Evolutionary conservation across 2,797 vertebrate genomes (phyloP).

Genomic region (Pipistrellus nathusii): DNA sequence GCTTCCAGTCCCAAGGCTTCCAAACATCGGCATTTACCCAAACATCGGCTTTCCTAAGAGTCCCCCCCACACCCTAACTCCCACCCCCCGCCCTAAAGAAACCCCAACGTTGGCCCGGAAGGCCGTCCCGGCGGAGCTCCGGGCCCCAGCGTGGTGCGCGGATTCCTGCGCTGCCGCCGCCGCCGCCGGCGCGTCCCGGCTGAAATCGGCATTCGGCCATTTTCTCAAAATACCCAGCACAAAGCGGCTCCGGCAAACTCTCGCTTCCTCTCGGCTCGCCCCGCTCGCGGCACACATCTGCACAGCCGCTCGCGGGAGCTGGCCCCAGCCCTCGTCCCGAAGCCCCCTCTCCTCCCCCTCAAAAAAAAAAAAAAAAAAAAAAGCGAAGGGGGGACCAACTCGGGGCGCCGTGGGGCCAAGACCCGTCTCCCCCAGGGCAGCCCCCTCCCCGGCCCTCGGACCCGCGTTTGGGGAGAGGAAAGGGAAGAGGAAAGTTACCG

Average conservation of each 20-base stretch:
- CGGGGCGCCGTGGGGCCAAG: neutral
- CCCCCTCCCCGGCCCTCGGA: constrained; percentile 28
- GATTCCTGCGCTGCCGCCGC: constrained; percentile 74
- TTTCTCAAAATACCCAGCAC: constrained; percentile 91
- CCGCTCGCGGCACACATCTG: neutral
- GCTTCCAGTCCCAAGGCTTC: neutral
- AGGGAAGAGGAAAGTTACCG: constrained; percentile 63
- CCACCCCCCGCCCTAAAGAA: neutral
- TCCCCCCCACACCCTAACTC: neutral
- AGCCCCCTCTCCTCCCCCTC: neutral
- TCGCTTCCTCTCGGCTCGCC: constrained; percentile 68
- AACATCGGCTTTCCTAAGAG: neutral
- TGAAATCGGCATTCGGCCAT: constrained; percentile 91
- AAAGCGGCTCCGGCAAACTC: constrained; percentile 85
- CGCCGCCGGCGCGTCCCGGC: constrained; percentile 75
- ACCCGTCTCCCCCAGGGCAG: neutral
- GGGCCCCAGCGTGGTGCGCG: constrained; percentile 46
- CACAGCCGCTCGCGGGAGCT: neutral
- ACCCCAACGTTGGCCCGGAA: neutral
- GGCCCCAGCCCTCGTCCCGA: neutral
- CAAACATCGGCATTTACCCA: neutral
- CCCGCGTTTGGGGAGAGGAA: neutral
- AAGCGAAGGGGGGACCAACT: too few species aligned
- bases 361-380: too few species aligned
- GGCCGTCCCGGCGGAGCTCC: neutral